phyloP scores from a whole-genome alignment of 1,140 invertebrate genomes.

The Trichogramma pretiosum region DNA sequence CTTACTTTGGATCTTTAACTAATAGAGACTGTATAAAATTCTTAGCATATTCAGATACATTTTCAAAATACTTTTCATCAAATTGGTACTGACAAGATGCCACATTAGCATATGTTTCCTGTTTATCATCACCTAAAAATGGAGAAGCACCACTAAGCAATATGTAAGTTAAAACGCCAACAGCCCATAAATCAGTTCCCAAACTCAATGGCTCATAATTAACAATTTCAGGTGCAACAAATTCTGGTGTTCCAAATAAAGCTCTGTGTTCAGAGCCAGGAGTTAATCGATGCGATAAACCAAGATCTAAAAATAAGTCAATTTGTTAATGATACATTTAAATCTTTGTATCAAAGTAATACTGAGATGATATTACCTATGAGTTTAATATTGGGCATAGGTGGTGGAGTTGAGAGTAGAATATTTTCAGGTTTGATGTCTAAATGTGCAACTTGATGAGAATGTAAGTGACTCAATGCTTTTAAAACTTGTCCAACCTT shows the following conservation, averaged over 20 bases:
- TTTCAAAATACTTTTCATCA: slow-evolving; percentile 54
- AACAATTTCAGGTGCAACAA: slow-evolving; percentile 59
- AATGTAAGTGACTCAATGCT: slow-evolving; percentile 60
- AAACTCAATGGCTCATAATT: slow-evolving; percentile 61
- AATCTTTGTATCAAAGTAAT: not conserved
- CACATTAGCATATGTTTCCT: slow-evolving; percentile 59
- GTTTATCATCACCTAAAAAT: slow-evolving; percentile 59
- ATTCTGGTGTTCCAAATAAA: slow-evolving; percentile 53
- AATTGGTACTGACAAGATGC: slow-evolving; percentile 58
- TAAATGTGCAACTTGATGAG: slow-evolving; percentile 59
- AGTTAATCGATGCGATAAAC: slow-evolving; percentile 51
- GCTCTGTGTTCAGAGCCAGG: slow-evolving; percentile 48
- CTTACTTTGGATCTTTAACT: slow-evolving; percentile 52
- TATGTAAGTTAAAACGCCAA: slow-evolving; percentile 61
- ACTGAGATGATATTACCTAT: slow-evolving; percentile 29
- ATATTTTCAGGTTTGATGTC: slow-evolving; percentile 64
- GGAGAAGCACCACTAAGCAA: slow-evolving; percentile 58
- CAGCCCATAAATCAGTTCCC: slow-evolving; percentile 62
- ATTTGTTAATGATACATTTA: not conserved
- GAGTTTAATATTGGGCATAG: slow-evolving; percentile 52
- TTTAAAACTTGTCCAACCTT: slow-evolving; percentile 57
- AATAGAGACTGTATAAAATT: slow-evolving; percentile 55
- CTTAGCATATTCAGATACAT: slow-evolving; percentile 50
- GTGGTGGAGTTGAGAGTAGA: slow-evolving; percentile 47
- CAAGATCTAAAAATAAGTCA: slow-evolving; percentile 48